Base-by-base conservation (phyloP, 2,888 invertebrate species). In the Poecilus cupreus region DNA sequence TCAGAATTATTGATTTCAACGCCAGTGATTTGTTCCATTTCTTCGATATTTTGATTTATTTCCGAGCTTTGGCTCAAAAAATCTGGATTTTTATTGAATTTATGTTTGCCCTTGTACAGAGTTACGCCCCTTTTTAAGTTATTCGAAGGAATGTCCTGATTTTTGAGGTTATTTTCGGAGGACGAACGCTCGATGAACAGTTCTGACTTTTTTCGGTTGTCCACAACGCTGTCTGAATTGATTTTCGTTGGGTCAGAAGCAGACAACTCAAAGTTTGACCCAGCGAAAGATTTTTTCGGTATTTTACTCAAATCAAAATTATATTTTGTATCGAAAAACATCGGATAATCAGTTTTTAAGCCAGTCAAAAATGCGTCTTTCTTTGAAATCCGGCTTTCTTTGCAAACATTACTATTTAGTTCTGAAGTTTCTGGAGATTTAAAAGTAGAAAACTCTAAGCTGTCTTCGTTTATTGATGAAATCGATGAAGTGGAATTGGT, bases 301-400 rank as follows among this genome's bases (percentile, higher is more conserved):
- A 78, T 13, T 64, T 78, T 64, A 20, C 13, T 46, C n/a, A 70
- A 13, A 51, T 79, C 79, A 51, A 79, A 51, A 51, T 79, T 46
- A n/a, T 70, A 79, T 37, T 79, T 79, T 8, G 46, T 5, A 16
- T 79, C 79, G 20, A 70, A 70, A 51, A 79, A 79, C 22, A 70
- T n/a, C 6, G 79, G 79, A 51, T 51, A 79, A 78, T 57, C 64
- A 4, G 3, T 2, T 78, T 78, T 60, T 18, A 77, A 37, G 10
- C 51, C 51, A 22, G 74, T 16, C 20, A 74, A 54, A 39, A 20
- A 32, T 8, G 13, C 13, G 10, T 64, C 76, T 32, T 26, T 76
- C 37, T 20, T 84, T 82, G n/a, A 84, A 75, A 6, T 83, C 84
- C 78, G 0, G n/a, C n/a, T 11, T 18, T 72, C n/a, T 5, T 11